Evolutionary conservation across 2,888 invertebrate species (phyloP).

Genomic region (Bruchidius siliquastri): DNA sequence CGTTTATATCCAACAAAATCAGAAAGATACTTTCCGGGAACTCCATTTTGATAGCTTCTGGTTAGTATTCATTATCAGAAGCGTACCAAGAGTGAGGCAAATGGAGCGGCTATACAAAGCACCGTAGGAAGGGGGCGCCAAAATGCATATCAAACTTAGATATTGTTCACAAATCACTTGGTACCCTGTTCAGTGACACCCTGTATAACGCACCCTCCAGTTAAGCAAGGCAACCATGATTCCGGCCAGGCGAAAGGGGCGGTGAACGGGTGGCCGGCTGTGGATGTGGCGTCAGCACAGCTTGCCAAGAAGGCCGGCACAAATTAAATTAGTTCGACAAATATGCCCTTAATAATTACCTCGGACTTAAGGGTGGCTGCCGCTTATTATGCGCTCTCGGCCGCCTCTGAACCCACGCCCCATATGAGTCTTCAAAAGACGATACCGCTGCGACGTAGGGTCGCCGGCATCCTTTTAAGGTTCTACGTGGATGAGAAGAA

Average conservation of each 20-base stretch:
- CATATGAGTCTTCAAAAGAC: neutral
- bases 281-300: neutral
- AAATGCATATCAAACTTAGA: too few relatives aligned
- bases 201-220: too few relatives aligned
- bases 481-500: neutral
- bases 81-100: too few relatives aligned
- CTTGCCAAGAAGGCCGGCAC: neutral
- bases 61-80: too few relatives aligned
- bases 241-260: neutral
- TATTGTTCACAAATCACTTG: too few relatives aligned
- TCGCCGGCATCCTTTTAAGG: neutral
- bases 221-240: neutral
- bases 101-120: too few relatives aligned
- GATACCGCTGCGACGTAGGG: neutral
- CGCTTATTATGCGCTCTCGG: neutral
- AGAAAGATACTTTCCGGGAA: too few relatives aligned
- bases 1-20: too few relatives aligned
- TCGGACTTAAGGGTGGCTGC: neutral
- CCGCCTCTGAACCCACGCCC: neutral
- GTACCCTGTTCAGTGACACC: too few relatives aligned
- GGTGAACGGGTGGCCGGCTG: neutral
- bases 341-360: neutral
- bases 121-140: too few relatives aligned
- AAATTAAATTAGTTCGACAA: neutral
- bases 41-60: too few relatives aligned